phyloP scores from a whole-genome alignment of 2,797 vertebrate species.

The Carapus acus region DNA sequence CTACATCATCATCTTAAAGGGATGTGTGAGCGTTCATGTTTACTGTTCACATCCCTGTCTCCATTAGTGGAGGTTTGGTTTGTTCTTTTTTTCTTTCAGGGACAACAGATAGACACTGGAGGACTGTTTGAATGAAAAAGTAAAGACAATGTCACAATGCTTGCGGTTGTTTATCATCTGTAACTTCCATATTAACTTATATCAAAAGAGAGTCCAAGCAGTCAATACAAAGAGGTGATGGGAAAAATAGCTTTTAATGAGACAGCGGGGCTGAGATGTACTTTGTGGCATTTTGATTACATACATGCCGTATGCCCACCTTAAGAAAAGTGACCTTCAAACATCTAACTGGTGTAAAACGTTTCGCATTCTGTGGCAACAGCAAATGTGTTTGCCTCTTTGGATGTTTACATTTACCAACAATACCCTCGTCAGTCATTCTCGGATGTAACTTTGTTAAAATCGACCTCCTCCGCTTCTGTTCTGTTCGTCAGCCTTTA shows the following conservation, averaged over 20 bases:
- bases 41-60: constrained; percentile 16
- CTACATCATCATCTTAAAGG: constrained; percentile 22
- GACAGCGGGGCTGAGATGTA: not conserved
- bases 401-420: constrained; percentile 16
- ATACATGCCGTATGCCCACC: not conserved
- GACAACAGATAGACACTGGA: not conserved
- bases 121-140: not conserved
- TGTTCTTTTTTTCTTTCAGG: not conserved
- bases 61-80: not conserved
- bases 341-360: constrained; percentile 1
- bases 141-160: not conserved
- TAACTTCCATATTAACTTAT: not conserved
- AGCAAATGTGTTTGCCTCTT: constrained; percentile 11
- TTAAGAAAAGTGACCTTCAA: constrained; percentile 4
- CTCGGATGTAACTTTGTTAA: constrained; percentile 10
- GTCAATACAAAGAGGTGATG: not conserved
- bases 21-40: constrained; percentile 20
- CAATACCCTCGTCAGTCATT: constrained; percentile 6
- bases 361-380: constrained; percentile 3
- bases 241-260: not conserved
- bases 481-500: constrained; percentile 24
- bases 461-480: constrained; percentile 5
- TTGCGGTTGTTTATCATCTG: not conserved
- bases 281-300: no score
- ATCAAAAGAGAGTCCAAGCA: not conserved